Conservation (phyloP, 2,797 vertebrate genomes). For the Catharus ustulatus region DNA sequence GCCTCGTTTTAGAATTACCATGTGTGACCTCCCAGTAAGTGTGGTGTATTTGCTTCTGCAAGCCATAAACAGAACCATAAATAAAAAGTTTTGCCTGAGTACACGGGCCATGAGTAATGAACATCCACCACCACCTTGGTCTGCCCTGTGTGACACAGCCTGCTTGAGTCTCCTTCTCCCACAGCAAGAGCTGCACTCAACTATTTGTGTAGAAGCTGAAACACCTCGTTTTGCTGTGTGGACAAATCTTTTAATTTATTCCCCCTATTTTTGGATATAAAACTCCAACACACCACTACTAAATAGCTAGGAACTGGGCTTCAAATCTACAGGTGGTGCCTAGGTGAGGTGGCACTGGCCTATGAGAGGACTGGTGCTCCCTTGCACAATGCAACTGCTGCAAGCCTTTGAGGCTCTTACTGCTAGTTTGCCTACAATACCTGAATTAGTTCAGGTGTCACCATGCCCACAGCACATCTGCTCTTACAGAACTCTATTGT, state of each 20-base stretch:
- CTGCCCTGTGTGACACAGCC: background rate
- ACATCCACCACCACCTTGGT: background rate
- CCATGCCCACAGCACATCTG: background rate
- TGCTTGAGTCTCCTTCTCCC: background rate
- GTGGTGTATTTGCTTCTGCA: background rate
- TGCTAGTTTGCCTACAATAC: background rate
- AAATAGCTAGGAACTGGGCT: background rate
- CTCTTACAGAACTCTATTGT: background rate
- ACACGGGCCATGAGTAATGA: background rate
- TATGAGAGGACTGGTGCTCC: accelerated
- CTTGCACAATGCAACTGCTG: background rate
- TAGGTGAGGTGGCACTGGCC: background rate
- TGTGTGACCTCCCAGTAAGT: background rate
- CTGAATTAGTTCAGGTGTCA: background rate
- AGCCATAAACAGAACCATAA: background rate
- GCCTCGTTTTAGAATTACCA: background rate
- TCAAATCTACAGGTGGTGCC: background rate
- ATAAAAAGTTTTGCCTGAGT: background rate
- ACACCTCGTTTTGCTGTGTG: background rate
- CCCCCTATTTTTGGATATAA: background rate
- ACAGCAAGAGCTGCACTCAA: background rate
- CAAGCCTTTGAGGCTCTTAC: background rate
- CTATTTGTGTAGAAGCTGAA: background rate
- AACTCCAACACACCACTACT: background rate
- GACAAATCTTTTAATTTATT: background rate